Evolutionary conservation across 2,797 vertebrate genomes (phyloP), one percentile per base, ranked within the genome.

Genomic region (Sebastes minor): DNA sequence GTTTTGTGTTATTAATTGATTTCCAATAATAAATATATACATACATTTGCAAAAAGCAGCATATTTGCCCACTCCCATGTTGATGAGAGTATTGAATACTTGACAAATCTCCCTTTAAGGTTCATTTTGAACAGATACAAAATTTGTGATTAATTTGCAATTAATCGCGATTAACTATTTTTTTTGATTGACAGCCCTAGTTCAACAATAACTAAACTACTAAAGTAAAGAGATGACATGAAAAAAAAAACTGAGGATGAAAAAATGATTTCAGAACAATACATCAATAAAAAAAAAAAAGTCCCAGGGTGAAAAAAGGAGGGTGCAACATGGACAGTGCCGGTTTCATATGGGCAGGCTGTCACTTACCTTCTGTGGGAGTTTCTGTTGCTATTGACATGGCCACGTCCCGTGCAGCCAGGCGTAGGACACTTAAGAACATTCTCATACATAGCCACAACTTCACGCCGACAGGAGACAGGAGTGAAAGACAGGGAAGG

Each of bases 381-480:
- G 96, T 99, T 99, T 97, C 98, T 97, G 98, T 99, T 99, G 97
- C 98, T 99, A 97, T 99, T 99, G 96, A 99, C 98, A 95, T 99
- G 98, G 95, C 98, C 98, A 83, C 98, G 97, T 96, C 98, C 98
- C 88, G 98, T 99, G 97, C 98, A 99, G 97, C 98, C 98, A 80
- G 97, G 98, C 94, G 98, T 99, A 95, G 98, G 98, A 97, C 98
- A 99, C 98, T 99, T 99, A 97, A 99, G 98, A 95, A 99, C 98
- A 97, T 99, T 99, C 96, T 99, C 98, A 97, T 99, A 98, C 98
- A 99, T 99, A 96, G 98, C 98, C 96, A 99, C 97, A 96, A 99
- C 98, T 99, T 99, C 94, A 93, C 88, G 95, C 88, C 91, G 93
- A 94, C 87, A 91, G 93, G 94, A 97, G 96, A 94, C 63, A 93